A percentile compares a stretch with the other conserved stretches of the same genome.
Conservation (phyloP, 2,113 vertebrate species). For the Syrrhaptes paradoxus region DNA sequence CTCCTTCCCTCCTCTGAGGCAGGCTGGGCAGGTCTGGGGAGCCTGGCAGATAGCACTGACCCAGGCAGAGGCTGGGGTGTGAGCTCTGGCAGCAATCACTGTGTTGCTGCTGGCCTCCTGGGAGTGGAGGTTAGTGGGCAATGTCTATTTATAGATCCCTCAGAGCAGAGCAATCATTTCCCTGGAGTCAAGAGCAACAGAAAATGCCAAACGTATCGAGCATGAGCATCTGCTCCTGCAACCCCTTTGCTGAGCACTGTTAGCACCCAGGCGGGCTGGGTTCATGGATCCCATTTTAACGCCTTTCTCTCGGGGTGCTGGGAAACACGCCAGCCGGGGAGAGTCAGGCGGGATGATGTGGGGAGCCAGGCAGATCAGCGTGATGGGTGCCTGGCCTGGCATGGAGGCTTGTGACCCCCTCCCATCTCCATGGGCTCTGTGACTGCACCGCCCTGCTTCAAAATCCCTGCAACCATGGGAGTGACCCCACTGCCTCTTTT, state of each 20-base stretch:
- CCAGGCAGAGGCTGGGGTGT: background rate
- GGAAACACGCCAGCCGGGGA: background rate
- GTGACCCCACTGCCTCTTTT: background rate
- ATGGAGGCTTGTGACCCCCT: fast-evolving
- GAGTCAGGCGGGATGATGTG: fast-evolving
- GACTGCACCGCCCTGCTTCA: background rate
- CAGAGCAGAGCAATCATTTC: slow-evolving; percentile 4
- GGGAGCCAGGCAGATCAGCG: background rate
- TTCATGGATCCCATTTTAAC: fast-evolving
- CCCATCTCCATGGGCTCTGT: background rate
- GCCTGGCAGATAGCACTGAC: background rate
- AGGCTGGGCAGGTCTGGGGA: background rate
- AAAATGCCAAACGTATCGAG: background rate
- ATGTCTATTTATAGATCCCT: slow-evolving; percentile 29
- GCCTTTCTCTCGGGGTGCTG: background rate
- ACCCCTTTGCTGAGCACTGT: background rate
- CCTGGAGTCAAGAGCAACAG: background rate
- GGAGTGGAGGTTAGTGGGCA: background rate
- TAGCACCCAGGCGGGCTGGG: background rate
- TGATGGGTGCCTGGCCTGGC: background rate
- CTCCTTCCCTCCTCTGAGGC: background rate
- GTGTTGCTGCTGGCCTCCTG: background rate
- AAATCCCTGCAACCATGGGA: background rate
- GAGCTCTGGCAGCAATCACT: background rate
- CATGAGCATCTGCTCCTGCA: slow-evolving; percentile 3